Evolutionary conservation across 2,888 invertebrate species (phyloP), one percentile per base, ranked within the genome.

Genomic region (Onthophagus sagittarius): DNA sequence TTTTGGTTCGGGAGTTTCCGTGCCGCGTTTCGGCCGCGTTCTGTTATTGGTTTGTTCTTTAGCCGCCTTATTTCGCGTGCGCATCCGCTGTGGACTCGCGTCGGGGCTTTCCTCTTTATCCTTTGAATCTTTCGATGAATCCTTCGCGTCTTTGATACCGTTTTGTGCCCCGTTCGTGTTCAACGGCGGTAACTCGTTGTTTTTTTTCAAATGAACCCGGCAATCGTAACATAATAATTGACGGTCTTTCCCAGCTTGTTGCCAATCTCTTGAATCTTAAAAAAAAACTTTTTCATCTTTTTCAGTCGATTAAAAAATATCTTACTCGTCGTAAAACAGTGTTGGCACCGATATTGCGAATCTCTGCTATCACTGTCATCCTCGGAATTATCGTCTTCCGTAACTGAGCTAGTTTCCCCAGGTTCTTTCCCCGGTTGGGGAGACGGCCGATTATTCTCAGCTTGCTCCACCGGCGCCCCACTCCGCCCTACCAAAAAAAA

Each of bases 291-390:
- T 33, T 33, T 33, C 7, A 33, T 5, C 33, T 7, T 33, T 33
- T 33, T 33, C 33, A 63, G 11, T 14, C 63, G 15, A 14, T 63
- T 63, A 5, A 63, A 63, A 9, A 11, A 63, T 6, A 63, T 63
- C 11, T 63, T 86, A 91, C 90, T 91, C 75, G 91, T 92, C 2
- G 91, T 90, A 79, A 90, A 92, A 82, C 94, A 94, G 82, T 93
- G 92, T 76, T 91, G 90, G 80, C 94, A 94, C 70, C 90, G 87
- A 80, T 90, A 90, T 70, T 89, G 93, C 79, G 95, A 92, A 82
- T 96, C 95, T 83, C 96, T 90, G 74, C 95, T 96, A 86, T 97
- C 97, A 85, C 96, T 96, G 85, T 97, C 97, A 85, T 97, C 96
- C 84, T 97, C 97, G 77, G 97, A 97, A 86, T 94, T 95, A 84